Base-by-base conservation (phyloP, 2,888 invertebrate species). In the Morpho deidamia region DNA sequence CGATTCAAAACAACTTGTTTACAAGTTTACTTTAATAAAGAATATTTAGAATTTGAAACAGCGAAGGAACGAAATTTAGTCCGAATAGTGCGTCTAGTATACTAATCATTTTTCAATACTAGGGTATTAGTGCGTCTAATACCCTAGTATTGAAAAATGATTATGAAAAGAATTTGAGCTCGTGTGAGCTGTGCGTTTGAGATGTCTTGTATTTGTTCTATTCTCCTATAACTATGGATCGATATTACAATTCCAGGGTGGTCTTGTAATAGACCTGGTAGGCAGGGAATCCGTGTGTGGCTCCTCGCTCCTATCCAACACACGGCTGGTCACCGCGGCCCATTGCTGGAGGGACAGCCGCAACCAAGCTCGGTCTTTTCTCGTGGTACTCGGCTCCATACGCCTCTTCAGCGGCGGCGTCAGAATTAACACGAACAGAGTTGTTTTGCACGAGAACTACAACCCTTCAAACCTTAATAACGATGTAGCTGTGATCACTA, bases 341-440 rank as follows among this genome's bases (percentile, higher is more conserved):
- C 74, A 74, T 64, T 75, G 74, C 63, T 74, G 75, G 74, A 58
- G 49, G 8, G 63, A 66, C 51, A 56, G 60, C 1, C 43, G 57
- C 40, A 58, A 62, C 53, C 71, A 70, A 53, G 78, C 74, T 7
- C 51, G 62, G 8, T 61, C 63, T 48, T 65, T 74, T 58, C 52
- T 57, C 7, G 61, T 72, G 10, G 72, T 74, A n/a, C 64, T 68
- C 14, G 71, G 66, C 43, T 70, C 74, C 42, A 39, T 50, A 2
- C 51, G 47, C 0, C 65, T 72, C 12, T 70, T 69, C 63, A 53
- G 53, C 35, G 73, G 73, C 9, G 74, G 73, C 23, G 59, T 58
- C 40, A 62, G 73, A 1, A 12, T 68, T 44, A 49, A 50, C 53
- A 70, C 72, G 54, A 62, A 11, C 56, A 59, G 51, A 9, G 73